These are phyloP conservation scores for Chesias legatella DNA, from an alignment of 2,888 invertebrate genomes.

Conservation along the genomic window DNA sequence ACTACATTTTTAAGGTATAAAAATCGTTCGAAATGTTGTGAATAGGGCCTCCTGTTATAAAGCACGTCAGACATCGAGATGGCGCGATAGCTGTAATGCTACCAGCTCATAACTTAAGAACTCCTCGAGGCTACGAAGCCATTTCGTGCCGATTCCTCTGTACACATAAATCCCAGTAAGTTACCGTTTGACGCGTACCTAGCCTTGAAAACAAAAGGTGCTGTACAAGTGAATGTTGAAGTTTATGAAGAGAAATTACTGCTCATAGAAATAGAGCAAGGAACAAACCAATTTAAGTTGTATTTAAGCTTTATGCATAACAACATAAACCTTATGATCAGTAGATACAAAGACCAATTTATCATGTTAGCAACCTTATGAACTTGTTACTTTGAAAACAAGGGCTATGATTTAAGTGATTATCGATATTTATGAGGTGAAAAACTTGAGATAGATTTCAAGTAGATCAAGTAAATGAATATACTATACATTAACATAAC, in stretches of 20 bases:
- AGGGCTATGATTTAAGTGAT: constrained; percentile 27
- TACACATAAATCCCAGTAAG: constrained; percentile 56
- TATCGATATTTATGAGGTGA: constrained; percentile 45
- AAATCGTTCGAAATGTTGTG: too few species aligned
- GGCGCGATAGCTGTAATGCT: constrained; percentile 47
- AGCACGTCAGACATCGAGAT: constrained; percentile 64
- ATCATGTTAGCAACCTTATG: too few species aligned
- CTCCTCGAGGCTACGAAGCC: constrained; percentile 36
- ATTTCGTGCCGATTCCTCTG: constrained; percentile 60
- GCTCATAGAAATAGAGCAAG: constrained; percentile 4
- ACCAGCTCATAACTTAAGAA: constrained; percentile 17
- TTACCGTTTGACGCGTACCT: constrained; percentile 47
- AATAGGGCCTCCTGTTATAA: constrained; percentile 41
- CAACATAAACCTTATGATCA: too few species aligned
- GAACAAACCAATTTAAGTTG: too few species aligned
- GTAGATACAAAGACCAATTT: too few species aligned
- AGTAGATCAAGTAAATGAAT: too few species aligned
- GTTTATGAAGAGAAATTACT: constrained; percentile 28
- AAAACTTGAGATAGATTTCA: constrained; percentile 40
- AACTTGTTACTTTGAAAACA: neutral
- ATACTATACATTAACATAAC: too few species aligned
- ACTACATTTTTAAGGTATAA: too few species aligned
- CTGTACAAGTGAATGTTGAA: constrained; percentile 23
- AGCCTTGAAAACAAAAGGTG: constrained; percentile 19
- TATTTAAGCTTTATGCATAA: too few species aligned